A percentile compares a stretch with the other conserved stretches of the same genome.
These are phyloP conservation scores for Neodon shergylaensis DNA, from an alignment of 2,113 vertebrate genomes.

Conservation along the genomic window DNA sequence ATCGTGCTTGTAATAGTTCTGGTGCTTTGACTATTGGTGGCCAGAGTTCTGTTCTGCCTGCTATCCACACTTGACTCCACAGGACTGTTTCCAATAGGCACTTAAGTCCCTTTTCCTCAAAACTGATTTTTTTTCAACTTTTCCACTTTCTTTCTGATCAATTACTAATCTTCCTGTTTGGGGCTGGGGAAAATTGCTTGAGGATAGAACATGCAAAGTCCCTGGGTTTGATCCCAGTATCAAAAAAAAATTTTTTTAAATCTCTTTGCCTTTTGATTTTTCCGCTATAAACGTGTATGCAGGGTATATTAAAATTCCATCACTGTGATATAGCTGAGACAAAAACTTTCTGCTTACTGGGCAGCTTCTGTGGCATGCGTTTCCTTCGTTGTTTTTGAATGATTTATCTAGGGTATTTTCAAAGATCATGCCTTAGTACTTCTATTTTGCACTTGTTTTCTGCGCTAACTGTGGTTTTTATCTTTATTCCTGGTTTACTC, in stretches of 20 bases:
- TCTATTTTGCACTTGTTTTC: not conserved
- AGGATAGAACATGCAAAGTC: not conserved
- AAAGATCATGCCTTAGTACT: not conserved
- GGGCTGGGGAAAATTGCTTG: not conserved
- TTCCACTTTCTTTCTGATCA: not conserved
- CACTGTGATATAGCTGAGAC: not conserved
- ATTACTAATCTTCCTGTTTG: not conserved
- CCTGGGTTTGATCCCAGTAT: not conserved
- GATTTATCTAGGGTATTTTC: not conserved
- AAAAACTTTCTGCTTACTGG: not conserved
- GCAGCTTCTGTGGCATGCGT: not conserved
- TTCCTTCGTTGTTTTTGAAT: not conserved
- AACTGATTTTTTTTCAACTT: not conserved
- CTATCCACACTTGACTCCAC: not conserved
- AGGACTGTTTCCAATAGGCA: too few relatives aligned
- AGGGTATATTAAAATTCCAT: not conserved
- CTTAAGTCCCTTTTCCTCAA: not conserved
- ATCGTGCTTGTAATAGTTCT: not conserved
- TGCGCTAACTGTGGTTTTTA: not conserved
- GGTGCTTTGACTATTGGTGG: not conserved
- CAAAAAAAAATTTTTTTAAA: not conserved
- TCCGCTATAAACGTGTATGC: not conserved
- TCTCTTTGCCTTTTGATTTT: not conserved
- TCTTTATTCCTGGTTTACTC: slow-evolving; percentile 1
- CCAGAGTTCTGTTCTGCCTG: not conserved